A percentile compares a stretch with the other conserved stretches of the same genome.
phyloP scores from a whole-genome alignment of 2,888 invertebrate genomes.

The Syritta pipiens region DNA sequence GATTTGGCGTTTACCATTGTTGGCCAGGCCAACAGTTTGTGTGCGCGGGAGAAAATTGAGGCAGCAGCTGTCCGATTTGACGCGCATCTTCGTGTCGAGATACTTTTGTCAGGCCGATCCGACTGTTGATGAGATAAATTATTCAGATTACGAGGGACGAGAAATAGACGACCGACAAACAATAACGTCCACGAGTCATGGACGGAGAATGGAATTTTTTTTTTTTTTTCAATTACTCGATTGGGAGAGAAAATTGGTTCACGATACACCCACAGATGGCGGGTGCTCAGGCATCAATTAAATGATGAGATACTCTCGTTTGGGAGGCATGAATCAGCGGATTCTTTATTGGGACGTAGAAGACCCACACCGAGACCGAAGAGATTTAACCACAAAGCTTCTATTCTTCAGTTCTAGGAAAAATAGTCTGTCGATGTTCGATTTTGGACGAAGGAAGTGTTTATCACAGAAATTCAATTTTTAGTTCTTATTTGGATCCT shows the following conservation, averaged over 20 bases:
- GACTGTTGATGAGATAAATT: constrained; percentile 32
- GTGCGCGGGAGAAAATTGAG: constrained; percentile 34
- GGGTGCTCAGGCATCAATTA: not conserved
- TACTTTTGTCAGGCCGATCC: constrained; percentile 33
- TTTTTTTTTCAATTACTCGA: too few relatives aligned
- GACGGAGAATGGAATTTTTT: constrained; percentile 2
- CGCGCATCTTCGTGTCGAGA: constrained; percentile 30
- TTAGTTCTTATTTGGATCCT: too few relatives aligned
- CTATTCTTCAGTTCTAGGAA: too few relatives aligned
- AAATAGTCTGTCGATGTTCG: too few relatives aligned
- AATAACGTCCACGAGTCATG: constrained; percentile 22
- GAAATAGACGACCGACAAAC: too few relatives aligned
- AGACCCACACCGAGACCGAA: not conserved
- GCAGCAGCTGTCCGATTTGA: constrained; percentile 33
- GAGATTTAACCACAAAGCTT: too few relatives aligned
- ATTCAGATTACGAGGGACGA: constrained; percentile 21
- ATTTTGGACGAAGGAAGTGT: too few relatives aligned
- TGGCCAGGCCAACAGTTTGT: constrained; percentile 1
- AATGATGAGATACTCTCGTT: not conserved
- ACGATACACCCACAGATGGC: not conserved
- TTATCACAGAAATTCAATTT: too few relatives aligned
- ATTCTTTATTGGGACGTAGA: not conserved
- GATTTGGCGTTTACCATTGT: constrained; percentile 43
- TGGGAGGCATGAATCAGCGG: not conserved
- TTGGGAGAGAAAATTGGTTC: constrained; percentile 15